Conservation (phyloP, 1,140 invertebrate species). For the Frieseomelitta varia region DNA sequence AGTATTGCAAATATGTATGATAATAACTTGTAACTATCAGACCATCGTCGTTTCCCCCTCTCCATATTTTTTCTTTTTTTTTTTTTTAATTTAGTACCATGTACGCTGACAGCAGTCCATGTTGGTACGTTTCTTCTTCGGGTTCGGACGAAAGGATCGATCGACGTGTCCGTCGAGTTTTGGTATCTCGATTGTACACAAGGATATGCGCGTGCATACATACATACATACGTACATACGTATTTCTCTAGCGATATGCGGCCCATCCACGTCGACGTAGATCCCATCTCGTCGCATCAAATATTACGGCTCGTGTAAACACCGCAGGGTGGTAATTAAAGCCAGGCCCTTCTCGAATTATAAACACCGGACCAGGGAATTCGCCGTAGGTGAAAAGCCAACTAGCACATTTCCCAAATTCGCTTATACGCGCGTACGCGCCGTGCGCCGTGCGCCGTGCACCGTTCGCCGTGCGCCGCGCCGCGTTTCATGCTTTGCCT, state of each 20-base stretch:
- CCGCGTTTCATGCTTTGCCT: background rate
- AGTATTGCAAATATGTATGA: too few species aligned
- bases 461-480: background rate
- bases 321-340: slow-evolving; percentile 47
- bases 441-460: too few species aligned
- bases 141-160: too few species aligned
- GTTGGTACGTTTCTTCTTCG: too few species aligned
- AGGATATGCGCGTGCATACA: too few species aligned
- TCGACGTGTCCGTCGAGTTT: too few species aligned
- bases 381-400: slow-evolving; percentile 8
- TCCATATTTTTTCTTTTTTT: too few species aligned
- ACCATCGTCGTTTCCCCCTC: too few species aligned
- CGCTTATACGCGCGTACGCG: background rate
- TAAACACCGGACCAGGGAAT: slow-evolving; percentile 14
- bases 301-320: slow-evolving; percentile 45
- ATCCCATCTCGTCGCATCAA: slow-evolving; percentile 35
- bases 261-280: slow-evolving; percentile 18
- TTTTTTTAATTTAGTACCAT: too few species aligned
- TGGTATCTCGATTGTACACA: too few species aligned
- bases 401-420: background rate
- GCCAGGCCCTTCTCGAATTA: slow-evolving; percentile 36
- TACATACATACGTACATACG: background rate
- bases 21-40: too few species aligned
- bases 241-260: slow-evolving; percentile 20
- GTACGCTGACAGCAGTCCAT: too few species aligned